Base-by-base conservation (phyloP, 2,113 vertebrate species). In the Ophthalmolycus amberensis region DNA sequence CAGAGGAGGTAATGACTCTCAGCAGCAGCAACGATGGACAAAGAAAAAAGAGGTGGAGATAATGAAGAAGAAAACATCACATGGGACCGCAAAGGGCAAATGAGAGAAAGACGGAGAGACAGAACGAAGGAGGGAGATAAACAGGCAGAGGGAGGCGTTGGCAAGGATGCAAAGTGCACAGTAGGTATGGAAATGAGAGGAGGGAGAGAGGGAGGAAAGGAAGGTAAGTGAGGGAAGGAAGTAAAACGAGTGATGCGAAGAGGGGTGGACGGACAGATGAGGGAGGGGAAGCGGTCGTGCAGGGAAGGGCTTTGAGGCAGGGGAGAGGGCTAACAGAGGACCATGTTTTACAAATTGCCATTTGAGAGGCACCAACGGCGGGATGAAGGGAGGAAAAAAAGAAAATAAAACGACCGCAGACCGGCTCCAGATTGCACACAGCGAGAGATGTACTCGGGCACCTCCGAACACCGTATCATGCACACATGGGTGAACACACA, bases 271-370 rank as follows among this genome's bases (percentile, higher is more conserved):
- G 85, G 83, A 60, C 65, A 60, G 80, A 84, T 75, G 84, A 80
- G 38, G 82, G 81, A 80, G 67, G 67, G 74, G 68, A 58, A 79
- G 85, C 83, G 77, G 80, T 75, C 65, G 69, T 79, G 89, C 82
- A 84, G 85, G 72, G 68, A 89, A 73, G 76, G 83, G 66, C 84
- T 75, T 63, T 68, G 81, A 91, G 86, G 85, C 74, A n/a, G 77
- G 79, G 79, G 82, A 88, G 85, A 89, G 74, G 88, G 88, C 88
- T 91, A 91, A 79, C 87, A 64, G 50, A 86, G 90, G 92, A 80
- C 88, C 70, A 68, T 93, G 93, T 94, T 94, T 93, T 90, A 94
- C 94, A 95, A 94, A 94, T 93, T 93, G 90, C 90, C 75, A 82
- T 86, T 89, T 91, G 86, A 87, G 90, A 88, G 74, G 66, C 85